A percentile compares a stretch with the other conserved stretches of the same genome.
phyloP scores from a whole-genome alignment of 2,888 invertebrate genomes.

The Nebria brevicollis region DNA sequence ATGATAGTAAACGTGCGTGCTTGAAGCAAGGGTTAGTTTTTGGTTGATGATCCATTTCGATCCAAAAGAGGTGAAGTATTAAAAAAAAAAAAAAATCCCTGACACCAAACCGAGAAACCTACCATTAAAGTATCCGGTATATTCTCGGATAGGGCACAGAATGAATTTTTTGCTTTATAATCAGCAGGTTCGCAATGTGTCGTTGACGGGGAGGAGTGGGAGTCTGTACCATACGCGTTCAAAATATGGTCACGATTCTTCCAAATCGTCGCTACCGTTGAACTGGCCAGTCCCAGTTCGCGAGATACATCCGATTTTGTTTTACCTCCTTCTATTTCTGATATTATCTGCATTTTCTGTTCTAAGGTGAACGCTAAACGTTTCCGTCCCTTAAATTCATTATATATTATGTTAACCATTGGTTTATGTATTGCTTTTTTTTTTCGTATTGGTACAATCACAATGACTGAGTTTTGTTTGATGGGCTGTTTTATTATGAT shows the following conservation, averaged over 20 bases:
- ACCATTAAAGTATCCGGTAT: slow-evolving; percentile 51
- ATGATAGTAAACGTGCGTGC: not conserved
- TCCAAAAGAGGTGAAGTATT: not conserved
- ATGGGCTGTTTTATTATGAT: not conserved
- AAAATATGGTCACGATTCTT: slow-evolving; percentile 67
- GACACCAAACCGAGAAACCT: slow-evolving; percentile 50
- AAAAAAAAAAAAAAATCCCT: slow-evolving; percentile 29
- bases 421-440: not conserved
- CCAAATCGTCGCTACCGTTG: slow-evolving; percentile 69
- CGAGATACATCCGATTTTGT: slow-evolving; percentile 69
- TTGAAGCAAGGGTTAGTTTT: not conserved
- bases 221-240: slow-evolving; percentile 57
- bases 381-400: slow-evolving; percentile 66
- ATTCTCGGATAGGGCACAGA: slow-evolving; percentile 49
- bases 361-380: slow-evolving; percentile 70
- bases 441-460: not conserved
- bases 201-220: not conserved
- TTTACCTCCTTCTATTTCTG: slow-evolving; percentile 68
- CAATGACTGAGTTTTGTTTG: not conserved
- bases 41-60: not conserved
- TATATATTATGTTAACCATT: slow-evolving; percentile 10
- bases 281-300: slow-evolving; percentile 68
- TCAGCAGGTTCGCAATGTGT: slow-evolving; percentile 42
- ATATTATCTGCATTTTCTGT: slow-evolving; percentile 71
- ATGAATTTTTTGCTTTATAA: slow-evolving; percentile 48